Base-by-base conservation (phyloP, 2,888 invertebrate species). In the Trachelus iudaicus region DNA sequence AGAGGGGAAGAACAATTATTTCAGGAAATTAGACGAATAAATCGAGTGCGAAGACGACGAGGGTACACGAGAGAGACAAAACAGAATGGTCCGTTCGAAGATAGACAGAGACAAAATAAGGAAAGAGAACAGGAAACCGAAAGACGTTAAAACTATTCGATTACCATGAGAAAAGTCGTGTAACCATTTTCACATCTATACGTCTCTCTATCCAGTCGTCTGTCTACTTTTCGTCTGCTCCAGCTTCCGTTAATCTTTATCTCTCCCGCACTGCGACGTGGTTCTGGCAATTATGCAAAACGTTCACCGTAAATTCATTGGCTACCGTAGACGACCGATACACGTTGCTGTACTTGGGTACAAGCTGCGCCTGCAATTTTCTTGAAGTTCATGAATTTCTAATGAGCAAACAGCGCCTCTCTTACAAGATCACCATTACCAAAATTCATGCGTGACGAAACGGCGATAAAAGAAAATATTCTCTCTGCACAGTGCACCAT, bases 41-140 rank as follows among this genome's bases (percentile, higher is more conserved):
- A 79, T 79, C 68, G 75, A 77, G 23, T 9, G 56, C 23, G 9
- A 56, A 56, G 23, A 9, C 56, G 73, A 73, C 37, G 76, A 77
- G 77, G 75, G 73, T 77, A 76, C 12, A 35, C 56, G 56, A 73
- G 77, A 35, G 34, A 34, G 40, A 69, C 69, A 75, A 77, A 77
- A 80, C 80, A 76, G 75, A 74, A 40, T 73, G 69, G 75, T 77
- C 73, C 74, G 76, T 68, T 69, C 76, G 75, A 78, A 79, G 80
- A 76, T 80, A 78, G 78, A 76, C 81, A 23, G 23, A 56, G 56
- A 56, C 0, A 56, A 56, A 56, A 56, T 23, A 9, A 56, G 1
- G 56, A 56, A 56, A 23, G 56, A 6, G 9, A 56, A 56, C 23
- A 0, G 40, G 0, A 56, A 23, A 23, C 0, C 15, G 56, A 9